Conservation (phyloP, 2,888 invertebrate genomes). For the Meiosimyza platycephala region DNA sequence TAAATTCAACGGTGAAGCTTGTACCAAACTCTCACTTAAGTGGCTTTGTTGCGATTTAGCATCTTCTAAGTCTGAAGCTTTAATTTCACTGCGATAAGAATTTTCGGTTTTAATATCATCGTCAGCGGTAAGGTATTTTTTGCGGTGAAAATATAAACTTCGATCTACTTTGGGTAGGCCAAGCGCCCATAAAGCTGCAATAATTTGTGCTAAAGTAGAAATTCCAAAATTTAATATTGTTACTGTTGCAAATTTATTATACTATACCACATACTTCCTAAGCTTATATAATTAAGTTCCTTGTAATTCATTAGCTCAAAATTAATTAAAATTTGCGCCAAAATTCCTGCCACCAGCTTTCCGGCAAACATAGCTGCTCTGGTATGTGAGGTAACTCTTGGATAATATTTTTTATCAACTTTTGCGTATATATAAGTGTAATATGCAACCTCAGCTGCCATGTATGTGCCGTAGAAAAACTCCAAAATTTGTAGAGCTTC, state of each 20-base stretch:
- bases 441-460: conserved; percentile 93
- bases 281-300: conserved; percentile 77
- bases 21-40: conserved; percentile 43
- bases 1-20: conserved; percentile 54
- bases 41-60: conserved; percentile 57
- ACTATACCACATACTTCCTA: conserved; percentile 69
- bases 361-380: conserved; percentile 78
- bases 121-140: conserved; percentile 40
- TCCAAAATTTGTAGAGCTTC: conserved; percentile 77
- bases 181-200: conserved; percentile 74
- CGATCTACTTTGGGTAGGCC: conserved; percentile 73
- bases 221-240: not conserved
- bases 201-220: conserved; percentile 69
- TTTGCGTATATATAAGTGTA: conserved; percentile 95
- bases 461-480: conserved; percentile 83
- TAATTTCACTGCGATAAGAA: conserved; percentile 28
- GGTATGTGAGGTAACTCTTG: conserved; percentile 79
- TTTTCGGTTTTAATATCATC: conserved; percentile 24
- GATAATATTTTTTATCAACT: conserved; percentile 77
- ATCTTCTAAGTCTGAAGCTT: conserved; percentile 9
- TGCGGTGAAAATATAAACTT: conserved; percentile 75
- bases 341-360: conserved; percentile 74
- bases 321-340: conserved; percentile 75
- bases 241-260: not conserved
- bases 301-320: conserved; percentile 73